Conservation (phyloP, 2,888 invertebrate species). For the Catotricha subobsoleta region DNA sequence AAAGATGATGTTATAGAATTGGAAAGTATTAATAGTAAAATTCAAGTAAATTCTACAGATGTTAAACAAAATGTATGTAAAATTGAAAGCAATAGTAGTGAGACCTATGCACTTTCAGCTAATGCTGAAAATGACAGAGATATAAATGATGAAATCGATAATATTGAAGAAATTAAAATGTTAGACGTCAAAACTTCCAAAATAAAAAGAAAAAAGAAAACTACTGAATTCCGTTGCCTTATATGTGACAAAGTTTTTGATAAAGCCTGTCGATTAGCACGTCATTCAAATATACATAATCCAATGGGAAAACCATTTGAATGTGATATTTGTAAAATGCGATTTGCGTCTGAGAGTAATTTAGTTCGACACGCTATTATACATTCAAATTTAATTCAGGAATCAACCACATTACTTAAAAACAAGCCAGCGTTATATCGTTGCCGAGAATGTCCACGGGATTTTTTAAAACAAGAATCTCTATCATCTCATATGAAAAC, state of each 20-base stretch:
- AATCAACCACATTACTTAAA: slow-evolving; percentile 6
- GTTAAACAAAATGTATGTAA: no score
- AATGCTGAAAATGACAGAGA: no score
- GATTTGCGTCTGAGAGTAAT: slow-evolving; percentile 18
- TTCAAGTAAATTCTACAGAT: no score
- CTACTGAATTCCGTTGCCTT: background rate
- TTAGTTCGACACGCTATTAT: slow-evolving; percentile 19
- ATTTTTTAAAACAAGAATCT: slow-evolving; percentile 34
- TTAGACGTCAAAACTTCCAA: no score
- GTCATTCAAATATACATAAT: slow-evolving; percentile 17
- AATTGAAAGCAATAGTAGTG: no score
- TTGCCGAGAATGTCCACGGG: slow-evolving; percentile 36
- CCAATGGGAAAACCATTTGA: slow-evolving; percentile 14
- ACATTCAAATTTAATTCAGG: slow-evolving; percentile 15
- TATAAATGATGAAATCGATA: no score
- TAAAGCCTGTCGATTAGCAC: slow-evolving; percentile 28
- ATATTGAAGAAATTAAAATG: no score
- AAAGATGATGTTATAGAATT: no score
- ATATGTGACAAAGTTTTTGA: slow-evolving; percentile 33
- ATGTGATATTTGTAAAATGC: slow-evolving; percentile 16
- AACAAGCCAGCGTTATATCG: slow-evolving; percentile 15
- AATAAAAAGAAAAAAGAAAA: no score
- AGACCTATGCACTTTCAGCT: no score
- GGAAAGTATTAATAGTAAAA: no score
- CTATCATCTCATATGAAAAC: slow-evolving; percentile 30